These are phyloP conservation scores for Zaprionus inermis DNA, from an alignment of 1,140 invertebrate species.

Conservation along the genomic window DNA sequence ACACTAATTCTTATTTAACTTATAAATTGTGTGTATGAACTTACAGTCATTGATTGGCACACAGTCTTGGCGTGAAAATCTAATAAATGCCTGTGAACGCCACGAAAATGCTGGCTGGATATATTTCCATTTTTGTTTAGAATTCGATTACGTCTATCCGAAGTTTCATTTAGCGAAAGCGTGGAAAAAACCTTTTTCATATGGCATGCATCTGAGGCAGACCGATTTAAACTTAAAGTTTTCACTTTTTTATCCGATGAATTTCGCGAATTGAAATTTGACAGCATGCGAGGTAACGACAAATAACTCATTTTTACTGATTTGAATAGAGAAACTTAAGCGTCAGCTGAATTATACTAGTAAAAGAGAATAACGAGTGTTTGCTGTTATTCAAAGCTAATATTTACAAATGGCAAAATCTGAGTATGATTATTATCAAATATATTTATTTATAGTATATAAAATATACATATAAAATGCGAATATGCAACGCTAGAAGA, in stretches of 20 bases:
- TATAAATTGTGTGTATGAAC: neutral
- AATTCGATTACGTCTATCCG: conserved; percentile 61
- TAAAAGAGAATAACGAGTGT: neutral
- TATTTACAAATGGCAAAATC: conserved; percentile 7
- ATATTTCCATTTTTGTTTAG: conserved; percentile 81
- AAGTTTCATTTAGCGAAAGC: conserved; percentile 60
- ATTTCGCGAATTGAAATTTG: conserved; percentile 45
- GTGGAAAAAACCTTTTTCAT: conserved; percentile 59
- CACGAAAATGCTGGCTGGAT: conserved; percentile 86
- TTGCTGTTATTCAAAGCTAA: neutral
- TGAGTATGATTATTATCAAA: neutral
- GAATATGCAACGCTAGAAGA: conserved; percentile 29
- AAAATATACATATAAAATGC: neutral
- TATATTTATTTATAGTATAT: neutral
- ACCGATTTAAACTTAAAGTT: conserved; percentile 64
- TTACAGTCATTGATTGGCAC: conserved; percentile 91
- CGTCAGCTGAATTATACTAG: neutral
- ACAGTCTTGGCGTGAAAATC: conserved; percentile 88
- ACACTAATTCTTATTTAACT: neutral
- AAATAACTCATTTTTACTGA: conserved; percentile 67
- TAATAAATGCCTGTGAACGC: conserved; percentile 90
- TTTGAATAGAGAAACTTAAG: neutral
- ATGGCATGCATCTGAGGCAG: conserved; percentile 40
- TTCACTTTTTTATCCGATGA: conserved; percentile 55
- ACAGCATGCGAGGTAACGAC: conserved; percentile 62